A percentile compares a stretch with the other conserved stretches of the same genome.
Conservation (phyloP, 2,888 invertebrate genomes). For the Tipula unca region DNA sequence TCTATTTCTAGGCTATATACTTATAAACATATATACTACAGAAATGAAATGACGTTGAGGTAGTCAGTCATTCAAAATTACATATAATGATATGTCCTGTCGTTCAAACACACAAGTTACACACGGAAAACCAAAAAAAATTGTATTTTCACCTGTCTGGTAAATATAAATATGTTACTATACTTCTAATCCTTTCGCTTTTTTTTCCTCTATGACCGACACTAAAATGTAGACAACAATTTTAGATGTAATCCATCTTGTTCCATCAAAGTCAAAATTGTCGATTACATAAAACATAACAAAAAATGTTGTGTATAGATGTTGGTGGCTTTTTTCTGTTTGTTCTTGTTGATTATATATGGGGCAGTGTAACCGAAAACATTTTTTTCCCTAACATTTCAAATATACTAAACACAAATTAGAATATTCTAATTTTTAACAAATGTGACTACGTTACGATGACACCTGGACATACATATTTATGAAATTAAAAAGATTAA, state of each 20-base stretch:
- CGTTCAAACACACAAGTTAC: neutral
- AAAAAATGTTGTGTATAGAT: neutral
- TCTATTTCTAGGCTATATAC: neutral
- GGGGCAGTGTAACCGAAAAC: neutral
- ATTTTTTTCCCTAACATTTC: neutral
- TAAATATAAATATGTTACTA: neutral
- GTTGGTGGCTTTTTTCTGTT: neutral
- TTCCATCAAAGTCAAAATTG: slow-evolving; percentile 14
- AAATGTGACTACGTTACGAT: neutral
- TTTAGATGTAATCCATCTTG: neutral
- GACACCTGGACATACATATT: neutral
- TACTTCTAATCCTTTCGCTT: neutral
- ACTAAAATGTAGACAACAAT: neutral
- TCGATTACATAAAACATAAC: neutral
- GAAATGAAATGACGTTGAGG: neutral
- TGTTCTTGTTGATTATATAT: neutral
- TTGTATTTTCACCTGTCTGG: neutral
- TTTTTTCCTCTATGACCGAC: neutral
- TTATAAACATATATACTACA: too few relatives aligned
- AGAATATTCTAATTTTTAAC: neutral
- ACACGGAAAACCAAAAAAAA: neutral
- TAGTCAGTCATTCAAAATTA: neutral
- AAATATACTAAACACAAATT: neutral
- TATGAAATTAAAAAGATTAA: neutral
- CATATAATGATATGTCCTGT: neutral